Evolutionary conservation across 2,113 vertebrate species (phyloP), one percentile per base, ranked within the genome.

Genomic region (Oryzias javanicus): DNA sequence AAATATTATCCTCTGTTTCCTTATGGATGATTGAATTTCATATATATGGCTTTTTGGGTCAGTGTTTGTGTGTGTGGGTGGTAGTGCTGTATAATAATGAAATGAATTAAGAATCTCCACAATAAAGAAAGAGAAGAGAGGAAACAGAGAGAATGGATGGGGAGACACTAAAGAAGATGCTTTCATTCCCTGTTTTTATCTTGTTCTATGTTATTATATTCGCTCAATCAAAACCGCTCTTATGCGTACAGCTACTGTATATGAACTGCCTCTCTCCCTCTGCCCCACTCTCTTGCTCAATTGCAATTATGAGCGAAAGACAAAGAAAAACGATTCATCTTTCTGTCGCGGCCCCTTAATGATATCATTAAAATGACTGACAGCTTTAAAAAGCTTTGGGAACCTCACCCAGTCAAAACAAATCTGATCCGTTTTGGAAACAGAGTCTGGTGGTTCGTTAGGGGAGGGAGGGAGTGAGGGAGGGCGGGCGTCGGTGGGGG

Each of bases 281-380:
- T 45, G 64, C 64, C 70, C 51, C 59, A 48, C 83, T 75, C 70
- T 60, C 62, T 80, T 59, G 62, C 83, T 81, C 72, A 67, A 79
- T 86, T 68, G 67, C 86, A 89, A 91, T 91, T 86, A 93, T 87
- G 81, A 89, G 69, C 61, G 82, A 88, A 88, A 90, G 88, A 91
- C 89, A 91, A 89, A 89, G 87, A 86, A 82, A 88, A 81, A 83
- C 56, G 67, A 89, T 91, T 90, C 89, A 89, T 92, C 91, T 92
- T 82, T 61, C 86, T 89, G 85, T 85, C 87, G 79, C 40, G 57
- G 87, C 78, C 79, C 79, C 85, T 89, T 91, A 91, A 91, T 90
- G 86, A 86, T 80, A 89, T 89, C 89, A 91, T 92, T 92, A 92
- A 90, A 90, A 91, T 91, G 90, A 91, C 78, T 88, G 91, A 92